Conservation (phyloP, 2,888 invertebrate species). For the Conus canariensis region DNA sequence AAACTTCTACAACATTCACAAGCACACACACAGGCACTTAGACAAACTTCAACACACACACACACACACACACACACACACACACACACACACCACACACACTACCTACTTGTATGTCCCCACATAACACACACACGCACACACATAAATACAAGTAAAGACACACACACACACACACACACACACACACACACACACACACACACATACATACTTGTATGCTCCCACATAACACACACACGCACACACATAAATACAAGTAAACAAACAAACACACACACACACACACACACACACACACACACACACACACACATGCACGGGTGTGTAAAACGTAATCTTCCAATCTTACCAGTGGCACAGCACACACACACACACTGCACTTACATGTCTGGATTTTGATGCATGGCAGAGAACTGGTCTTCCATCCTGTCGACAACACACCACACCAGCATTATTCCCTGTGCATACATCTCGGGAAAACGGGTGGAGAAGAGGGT, state of each 20-base stretch:
- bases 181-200: not conserved
- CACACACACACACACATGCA: not conserved
- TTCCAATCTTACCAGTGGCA: too few species aligned
- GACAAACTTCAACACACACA: not conserved
- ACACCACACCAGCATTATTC: too few species aligned
- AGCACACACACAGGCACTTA: not conserved
- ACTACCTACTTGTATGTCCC: too few species aligned
- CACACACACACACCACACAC: too few species aligned
- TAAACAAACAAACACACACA: not conserved
- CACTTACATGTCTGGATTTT: slow-evolving; percentile 91
- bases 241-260: not conserved
- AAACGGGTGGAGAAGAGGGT: not conserved
- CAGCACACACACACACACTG: not conserved
- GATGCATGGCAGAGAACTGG: slow-evolving; percentile 96
- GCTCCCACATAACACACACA: not conserved
- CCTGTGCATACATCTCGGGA: not conserved
- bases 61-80: not conserved
- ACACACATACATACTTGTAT: not conserved
- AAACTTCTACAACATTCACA: not conserved
- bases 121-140: too few species aligned
- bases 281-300: not conserved
- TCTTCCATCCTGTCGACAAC: slow-evolving; percentile 87
- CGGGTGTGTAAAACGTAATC: too few species aligned
- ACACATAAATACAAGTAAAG: not conserved
- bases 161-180: not conserved